These are phyloP conservation scores for Ceyx cyanopectus DNA, from an alignment of 2,113 vertebrate genomes.

Conservation along the genomic window DNA sequence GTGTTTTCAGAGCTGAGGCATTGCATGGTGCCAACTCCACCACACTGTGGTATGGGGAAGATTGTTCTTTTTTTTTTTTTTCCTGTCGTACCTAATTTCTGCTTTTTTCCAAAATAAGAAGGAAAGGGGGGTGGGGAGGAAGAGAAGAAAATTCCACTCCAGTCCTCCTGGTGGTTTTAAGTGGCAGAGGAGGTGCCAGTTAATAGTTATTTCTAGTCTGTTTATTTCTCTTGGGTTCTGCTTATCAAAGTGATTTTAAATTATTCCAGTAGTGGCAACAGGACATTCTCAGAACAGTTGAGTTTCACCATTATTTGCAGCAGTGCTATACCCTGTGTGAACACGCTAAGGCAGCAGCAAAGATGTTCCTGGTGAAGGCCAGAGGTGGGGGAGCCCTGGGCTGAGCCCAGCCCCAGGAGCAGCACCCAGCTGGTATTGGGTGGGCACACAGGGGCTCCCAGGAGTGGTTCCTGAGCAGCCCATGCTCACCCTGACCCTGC, in stretches of 20 bases:
- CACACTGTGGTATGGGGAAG: not conserved
- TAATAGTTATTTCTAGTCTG: not conserved
- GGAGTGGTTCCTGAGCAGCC: not conserved
- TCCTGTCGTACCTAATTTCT: not conserved
- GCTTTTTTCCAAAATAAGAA: not conserved
- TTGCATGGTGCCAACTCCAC: not conserved
- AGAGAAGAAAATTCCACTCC: not conserved
- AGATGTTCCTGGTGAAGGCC: not conserved
- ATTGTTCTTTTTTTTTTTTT: not conserved
- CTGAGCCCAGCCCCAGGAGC: not conserved
- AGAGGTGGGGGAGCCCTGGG: not conserved
- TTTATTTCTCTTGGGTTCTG: not conserved
- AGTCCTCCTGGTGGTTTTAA: not conserved
- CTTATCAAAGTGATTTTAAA: not conserved
- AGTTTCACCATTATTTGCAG: not conserved
- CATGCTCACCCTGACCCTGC: not conserved
- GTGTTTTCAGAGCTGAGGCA: conserved; percentile 1
- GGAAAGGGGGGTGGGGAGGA: no score
- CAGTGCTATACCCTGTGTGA: not conserved
- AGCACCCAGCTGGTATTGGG: not conserved
- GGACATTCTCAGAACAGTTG: not conserved
- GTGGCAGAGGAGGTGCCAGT: not conserved
- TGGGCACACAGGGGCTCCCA: not conserved
- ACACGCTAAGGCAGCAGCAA: not conserved
- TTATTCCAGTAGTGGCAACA: not conserved